phyloP scores from a whole-genome alignment of 2,888 invertebrate genomes.

The Lepidochrysops patricia region DNA sequence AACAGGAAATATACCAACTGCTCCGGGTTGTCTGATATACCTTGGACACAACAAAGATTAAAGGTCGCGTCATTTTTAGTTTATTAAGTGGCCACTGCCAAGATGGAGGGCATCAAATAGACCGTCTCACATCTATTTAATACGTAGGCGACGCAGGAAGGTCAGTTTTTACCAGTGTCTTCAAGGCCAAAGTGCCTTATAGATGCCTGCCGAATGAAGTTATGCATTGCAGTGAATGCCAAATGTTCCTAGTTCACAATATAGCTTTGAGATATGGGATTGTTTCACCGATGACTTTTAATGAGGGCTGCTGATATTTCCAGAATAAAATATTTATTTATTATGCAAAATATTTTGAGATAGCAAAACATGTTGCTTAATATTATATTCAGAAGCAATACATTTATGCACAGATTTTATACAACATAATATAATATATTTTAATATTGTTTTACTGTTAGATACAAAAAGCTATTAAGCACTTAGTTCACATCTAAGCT shows the following conservation, averaged over 20 bases:
- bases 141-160: conserved; percentile 47
- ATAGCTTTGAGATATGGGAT: conserved; percentile 3
- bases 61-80: conserved; percentile 54
- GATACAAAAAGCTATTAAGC: background rate
- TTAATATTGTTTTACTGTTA: background rate
- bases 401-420: background rate
- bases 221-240: background rate
- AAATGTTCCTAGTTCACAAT: conserved; percentile 3
- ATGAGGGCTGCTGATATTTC: background rate
- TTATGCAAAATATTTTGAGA: background rate
- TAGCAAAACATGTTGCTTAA: background rate
- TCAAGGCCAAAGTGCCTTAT: conserved; percentile 19
- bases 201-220: conserved; percentile 12
- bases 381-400: background rate
- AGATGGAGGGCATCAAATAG: conserved; percentile 71
- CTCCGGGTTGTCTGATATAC: background rate
- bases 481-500: background rate
- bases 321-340: background rate
- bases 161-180: conserved; percentile 42
- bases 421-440: background rate
- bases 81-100: conserved; percentile 68
- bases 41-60: conserved; percentile 20
- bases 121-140: conserved; percentile 55
- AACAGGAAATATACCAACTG: background rate
- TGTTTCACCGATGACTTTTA: background rate